These are phyloP conservation scores for Pollenia labialis DNA, from an alignment of 2,888 invertebrate genomes.

Conservation along the genomic window DNA sequence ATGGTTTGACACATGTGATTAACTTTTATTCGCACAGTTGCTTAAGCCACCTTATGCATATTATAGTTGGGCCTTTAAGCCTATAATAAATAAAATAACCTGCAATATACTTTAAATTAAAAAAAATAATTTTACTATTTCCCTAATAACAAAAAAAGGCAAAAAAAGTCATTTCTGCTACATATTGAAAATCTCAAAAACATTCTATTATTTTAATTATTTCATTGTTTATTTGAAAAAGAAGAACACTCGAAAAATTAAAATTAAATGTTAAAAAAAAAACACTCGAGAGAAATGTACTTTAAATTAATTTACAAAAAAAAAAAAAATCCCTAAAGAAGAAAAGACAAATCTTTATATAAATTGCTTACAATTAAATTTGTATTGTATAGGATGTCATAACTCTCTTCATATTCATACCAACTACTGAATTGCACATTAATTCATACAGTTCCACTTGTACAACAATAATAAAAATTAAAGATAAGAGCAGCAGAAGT, in stretches of 20 bases:
- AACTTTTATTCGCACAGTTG: too few relatives aligned
- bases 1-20: too few relatives aligned
- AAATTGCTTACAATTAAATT: constrained; percentile 64
- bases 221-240: not conserved
- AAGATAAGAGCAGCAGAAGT: constrained; percentile 31
- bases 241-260: constrained; percentile 30
- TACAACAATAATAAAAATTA: constrained; percentile 15
- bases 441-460: constrained; percentile 17
- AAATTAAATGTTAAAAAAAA: not conserved
- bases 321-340: constrained; percentile 35
- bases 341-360: constrained; percentile 10
- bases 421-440: not conserved
- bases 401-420: not conserved
- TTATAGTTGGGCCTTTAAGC: too few relatives aligned
- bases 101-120: too few relatives aligned
- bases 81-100: too few relatives aligned
- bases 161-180: not conserved
- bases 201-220: not conserved
- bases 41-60: too few relatives aligned
- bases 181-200: not conserved
- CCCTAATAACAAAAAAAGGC: not conserved
- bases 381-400: constrained; percentile 31
- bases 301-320: constrained; percentile 17
- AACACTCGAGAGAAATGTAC: constrained; percentile 1
- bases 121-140: too few relatives aligned